Conservation (phyloP, 2,113 vertebrate species). For the Telmatochromis bifrenatus region DNA sequence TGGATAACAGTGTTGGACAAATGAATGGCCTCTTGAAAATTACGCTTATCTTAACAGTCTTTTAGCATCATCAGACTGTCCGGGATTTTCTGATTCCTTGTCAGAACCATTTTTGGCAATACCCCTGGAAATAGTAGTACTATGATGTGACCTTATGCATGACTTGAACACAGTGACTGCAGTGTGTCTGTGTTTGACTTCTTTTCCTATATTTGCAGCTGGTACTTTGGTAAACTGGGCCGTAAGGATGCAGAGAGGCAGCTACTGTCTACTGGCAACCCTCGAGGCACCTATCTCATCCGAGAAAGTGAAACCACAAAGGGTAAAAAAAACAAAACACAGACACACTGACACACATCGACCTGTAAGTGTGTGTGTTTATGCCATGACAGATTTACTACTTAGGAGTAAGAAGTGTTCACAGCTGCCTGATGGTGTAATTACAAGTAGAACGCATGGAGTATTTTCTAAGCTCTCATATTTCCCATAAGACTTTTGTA, state of each 20-base stretch:
- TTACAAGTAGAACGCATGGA: neutral
- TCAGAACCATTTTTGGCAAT: neutral
- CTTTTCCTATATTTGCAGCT: slow-evolving; percentile 59
- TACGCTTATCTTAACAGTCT: neutral
- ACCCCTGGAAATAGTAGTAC: neutral
- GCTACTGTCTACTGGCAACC: slow-evolving; percentile 89
- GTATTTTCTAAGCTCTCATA: neutral
- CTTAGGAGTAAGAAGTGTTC: neutral
- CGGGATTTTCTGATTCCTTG: neutral
- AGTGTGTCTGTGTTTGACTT: neutral
- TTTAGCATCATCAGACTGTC: neutral
- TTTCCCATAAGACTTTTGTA: neutral
- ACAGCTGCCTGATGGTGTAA: neutral
- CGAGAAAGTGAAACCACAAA: slow-evolving; percentile 98
- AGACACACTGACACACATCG: neutral
- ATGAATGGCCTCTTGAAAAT: neutral
- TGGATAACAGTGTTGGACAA: neutral
- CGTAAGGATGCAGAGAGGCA: slow-evolving; percentile 96
- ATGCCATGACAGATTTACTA: neutral
- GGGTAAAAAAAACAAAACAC: slow-evolving; percentile 68
- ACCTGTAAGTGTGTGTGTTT: neutral
- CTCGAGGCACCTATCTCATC: slow-evolving; percentile 91
- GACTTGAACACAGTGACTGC: neutral
- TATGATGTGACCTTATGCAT: neutral
- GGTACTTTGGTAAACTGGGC: slow-evolving; percentile 98